phyloP scores from a whole-genome alignment of 2,113 vertebrate species.

The Cyanoliseus patagonus region DNA sequence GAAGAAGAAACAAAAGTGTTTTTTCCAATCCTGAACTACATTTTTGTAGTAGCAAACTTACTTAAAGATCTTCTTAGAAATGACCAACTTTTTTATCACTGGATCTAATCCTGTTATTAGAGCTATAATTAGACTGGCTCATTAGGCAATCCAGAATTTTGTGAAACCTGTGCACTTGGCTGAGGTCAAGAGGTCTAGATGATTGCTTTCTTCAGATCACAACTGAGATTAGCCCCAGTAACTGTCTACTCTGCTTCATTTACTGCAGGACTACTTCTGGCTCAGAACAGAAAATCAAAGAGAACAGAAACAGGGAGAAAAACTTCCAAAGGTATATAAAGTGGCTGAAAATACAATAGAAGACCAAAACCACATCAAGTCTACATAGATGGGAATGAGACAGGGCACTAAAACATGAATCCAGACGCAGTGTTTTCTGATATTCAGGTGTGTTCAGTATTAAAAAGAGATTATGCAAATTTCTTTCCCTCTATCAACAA shows the following conservation, averaged over 20 bases:
- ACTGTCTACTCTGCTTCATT: neutral
- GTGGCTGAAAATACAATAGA: neutral
- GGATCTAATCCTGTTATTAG: neutral
- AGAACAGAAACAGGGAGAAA: neutral
- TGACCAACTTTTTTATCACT: neutral
- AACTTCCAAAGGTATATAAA: neutral
- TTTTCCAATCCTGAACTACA: neutral
- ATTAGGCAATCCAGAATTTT: neutral
- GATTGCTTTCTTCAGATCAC: neutral
- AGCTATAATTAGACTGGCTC: neutral
- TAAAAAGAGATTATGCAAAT: neutral
- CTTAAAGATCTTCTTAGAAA: neutral
- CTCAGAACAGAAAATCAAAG: neutral
- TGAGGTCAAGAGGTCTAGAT: neutral
- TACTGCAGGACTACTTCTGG: neutral
- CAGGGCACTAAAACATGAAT: neutral
- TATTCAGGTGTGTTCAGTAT: neutral
- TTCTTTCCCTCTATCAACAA: neutral
- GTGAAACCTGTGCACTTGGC: neutral
- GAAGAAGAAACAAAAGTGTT: neutral
- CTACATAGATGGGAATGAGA: neutral
- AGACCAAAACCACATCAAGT: neutral
- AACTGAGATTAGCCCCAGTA: neutral
- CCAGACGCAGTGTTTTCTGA: neutral
- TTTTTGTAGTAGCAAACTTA: neutral